Evolutionary conservation across 2,797 vertebrate genomes (phyloP).

Genomic region (Delichon dasypus): DNA sequence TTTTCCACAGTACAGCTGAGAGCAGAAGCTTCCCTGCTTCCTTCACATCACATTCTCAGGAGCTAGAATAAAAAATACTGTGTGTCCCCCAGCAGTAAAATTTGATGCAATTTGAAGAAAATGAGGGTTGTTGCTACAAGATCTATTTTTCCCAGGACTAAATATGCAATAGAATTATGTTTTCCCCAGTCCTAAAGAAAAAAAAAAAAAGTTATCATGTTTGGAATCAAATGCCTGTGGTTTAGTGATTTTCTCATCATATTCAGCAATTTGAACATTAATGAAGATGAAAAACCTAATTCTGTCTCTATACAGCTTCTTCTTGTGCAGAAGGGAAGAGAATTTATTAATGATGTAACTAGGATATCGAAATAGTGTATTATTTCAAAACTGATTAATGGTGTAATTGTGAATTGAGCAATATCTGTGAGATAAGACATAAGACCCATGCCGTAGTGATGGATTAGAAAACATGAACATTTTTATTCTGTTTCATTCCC

Average conservation of each 20-base stretch:
- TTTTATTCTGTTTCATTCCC: conserved; percentile 3
- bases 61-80: not conserved
- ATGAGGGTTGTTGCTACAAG: not conserved
- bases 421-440: not conserved
- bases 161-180: not conserved
- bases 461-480: not conserved
- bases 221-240: not conserved
- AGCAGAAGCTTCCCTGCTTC: not conserved
- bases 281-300: not conserved
- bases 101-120: not conserved
- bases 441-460: not conserved
- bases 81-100: not conserved
- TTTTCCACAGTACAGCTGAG: not conserved
- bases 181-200: not conserved
- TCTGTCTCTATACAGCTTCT: not conserved
- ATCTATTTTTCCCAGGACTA: not conserved
- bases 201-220: not conserved
- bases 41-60: not conserved
- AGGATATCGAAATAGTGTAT: not conserved
- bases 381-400: not conserved
- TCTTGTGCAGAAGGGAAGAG: not conserved
- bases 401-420: not conserved
- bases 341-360: not conserved
- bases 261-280: not conserved
- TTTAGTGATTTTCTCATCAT: not conserved